phyloP scores from a whole-genome alignment of 2,113 vertebrate genomes.

The Heteronetta atricapilla region DNA sequence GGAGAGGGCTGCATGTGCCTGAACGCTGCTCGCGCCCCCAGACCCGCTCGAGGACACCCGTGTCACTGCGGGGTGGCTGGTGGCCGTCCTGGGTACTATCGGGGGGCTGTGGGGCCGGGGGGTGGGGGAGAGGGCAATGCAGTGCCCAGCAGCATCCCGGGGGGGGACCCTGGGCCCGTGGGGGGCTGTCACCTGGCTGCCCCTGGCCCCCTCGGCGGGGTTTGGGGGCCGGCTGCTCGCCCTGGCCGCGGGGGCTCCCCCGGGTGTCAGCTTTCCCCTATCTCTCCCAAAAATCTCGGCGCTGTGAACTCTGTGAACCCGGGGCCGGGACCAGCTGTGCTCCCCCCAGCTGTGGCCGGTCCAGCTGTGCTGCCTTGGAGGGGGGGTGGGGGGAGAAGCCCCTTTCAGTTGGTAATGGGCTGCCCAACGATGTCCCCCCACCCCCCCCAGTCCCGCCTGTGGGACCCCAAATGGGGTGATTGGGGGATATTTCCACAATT shows the following conservation, averaged over 20 bases:
- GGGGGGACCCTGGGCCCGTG: not conserved
- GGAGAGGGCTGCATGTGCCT: rapidly evolving
- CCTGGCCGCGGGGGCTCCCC: rapidly evolving
- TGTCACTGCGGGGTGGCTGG: not conserved
- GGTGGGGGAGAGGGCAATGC: not conserved
- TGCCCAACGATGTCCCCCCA: no score
- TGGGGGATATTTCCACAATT: rapidly evolving
- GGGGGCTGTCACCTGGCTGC: not conserved
- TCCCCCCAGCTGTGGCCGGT: not conserved
- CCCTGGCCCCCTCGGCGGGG: not conserved
- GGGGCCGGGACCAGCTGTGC: not conserved
- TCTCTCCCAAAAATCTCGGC: not conserved
- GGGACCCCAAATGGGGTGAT: not conserved
- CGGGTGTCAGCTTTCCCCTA: not conserved
- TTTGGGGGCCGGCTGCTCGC: not conserved
- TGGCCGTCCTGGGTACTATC: not conserved
- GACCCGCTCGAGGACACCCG: not conserved
- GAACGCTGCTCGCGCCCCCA: not conserved
- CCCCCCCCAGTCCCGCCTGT: not conserved
- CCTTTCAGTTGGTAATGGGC: not conserved
- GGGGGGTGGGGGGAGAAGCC: not conserved
- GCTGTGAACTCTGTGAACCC: slow-evolving; percentile 8
- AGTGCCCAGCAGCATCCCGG: not conserved
- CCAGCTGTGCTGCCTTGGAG: not conserved
- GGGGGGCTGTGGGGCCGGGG: not conserved